phyloP scores from a whole-genome alignment of 1,140 invertebrate species.

The Macrobrachium nipponense region DNA sequence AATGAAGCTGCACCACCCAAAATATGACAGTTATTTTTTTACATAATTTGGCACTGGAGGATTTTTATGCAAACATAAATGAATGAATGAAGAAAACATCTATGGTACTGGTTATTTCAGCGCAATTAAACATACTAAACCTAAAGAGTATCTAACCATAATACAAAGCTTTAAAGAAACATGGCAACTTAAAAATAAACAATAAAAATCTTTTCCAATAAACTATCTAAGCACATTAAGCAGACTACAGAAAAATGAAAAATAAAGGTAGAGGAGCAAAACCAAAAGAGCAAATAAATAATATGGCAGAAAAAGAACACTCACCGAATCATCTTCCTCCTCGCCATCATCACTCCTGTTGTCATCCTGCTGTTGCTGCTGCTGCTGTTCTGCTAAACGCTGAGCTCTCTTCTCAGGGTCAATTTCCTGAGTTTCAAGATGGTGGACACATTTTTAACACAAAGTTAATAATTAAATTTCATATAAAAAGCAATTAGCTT shows the following conservation, averaged over 20 bases:
- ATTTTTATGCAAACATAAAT: no score
- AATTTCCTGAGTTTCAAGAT: conserved; percentile 43
- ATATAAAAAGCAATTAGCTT: conserved; percentile 15
- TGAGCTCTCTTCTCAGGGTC: conserved; percentile 58
- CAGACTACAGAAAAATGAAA: not conserved
- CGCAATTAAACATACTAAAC: no score
- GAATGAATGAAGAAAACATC: not conserved
- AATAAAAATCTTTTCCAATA: no score
- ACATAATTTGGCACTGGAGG: no score
- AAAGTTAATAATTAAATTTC: not conserved
- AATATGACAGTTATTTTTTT: no score
- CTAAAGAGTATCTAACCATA: no score
- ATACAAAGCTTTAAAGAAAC: no score
- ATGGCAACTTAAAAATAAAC: no score
- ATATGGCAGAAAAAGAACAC: conserved; percentile 1
- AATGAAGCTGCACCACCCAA: no score
- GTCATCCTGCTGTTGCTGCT: conserved; percentile 28
- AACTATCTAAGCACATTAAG: not conserved
- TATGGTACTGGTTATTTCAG: not conserved
- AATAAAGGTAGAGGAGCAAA: not conserved
- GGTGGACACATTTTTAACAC: conserved; percentile 30
- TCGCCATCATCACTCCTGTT: conserved; percentile 42
- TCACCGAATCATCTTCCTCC: conserved; percentile 43
- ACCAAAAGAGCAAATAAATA: not conserved
- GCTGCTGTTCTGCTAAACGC: conserved; percentile 44